These are phyloP conservation scores for Sapayoa aenigma DNA, from an alignment of 2,113 vertebrate genomes.

Conservation along the genomic window DNA sequence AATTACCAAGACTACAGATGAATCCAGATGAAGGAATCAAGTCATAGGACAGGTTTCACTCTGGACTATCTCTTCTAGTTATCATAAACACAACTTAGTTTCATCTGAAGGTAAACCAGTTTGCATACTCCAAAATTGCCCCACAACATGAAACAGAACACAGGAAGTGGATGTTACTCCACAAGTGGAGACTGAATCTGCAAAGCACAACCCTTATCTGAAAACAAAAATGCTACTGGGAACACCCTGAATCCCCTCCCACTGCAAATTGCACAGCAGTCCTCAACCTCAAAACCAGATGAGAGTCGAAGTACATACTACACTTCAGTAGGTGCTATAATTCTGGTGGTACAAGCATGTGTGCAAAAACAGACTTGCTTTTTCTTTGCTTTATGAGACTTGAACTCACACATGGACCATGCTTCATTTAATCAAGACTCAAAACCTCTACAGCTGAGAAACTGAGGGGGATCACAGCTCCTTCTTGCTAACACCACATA, in stretches of 20 bases:
- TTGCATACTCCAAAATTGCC: neutral
- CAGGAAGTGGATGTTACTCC: neutral
- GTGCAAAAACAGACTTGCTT: neutral
- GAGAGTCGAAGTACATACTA: neutral
- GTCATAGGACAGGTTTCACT: conserved; percentile 29
- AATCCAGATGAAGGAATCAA: neutral
- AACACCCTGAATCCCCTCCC: neutral
- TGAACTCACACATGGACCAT: neutral
- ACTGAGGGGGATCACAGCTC: neutral
- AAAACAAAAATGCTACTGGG: neutral
- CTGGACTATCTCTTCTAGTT: neutral
- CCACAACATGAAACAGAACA: neutral
- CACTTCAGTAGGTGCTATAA: neutral
- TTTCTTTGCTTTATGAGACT: neutral
- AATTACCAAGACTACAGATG: neutral
- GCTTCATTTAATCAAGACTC: neutral
- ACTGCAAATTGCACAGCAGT: neutral
- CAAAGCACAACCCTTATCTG: conserved; percentile 1
- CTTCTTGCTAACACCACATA: neutral
- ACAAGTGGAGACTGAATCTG: neutral
- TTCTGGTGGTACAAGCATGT: neutral
- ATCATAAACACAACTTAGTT: neutral
- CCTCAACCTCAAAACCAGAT: neutral
- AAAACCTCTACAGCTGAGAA: neutral
- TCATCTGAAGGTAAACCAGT: neutral